These are phyloP conservation scores for Heteromurus nitidus DNA, from an alignment of 2,888 invertebrate genomes.

Conservation along the genomic window DNA sequence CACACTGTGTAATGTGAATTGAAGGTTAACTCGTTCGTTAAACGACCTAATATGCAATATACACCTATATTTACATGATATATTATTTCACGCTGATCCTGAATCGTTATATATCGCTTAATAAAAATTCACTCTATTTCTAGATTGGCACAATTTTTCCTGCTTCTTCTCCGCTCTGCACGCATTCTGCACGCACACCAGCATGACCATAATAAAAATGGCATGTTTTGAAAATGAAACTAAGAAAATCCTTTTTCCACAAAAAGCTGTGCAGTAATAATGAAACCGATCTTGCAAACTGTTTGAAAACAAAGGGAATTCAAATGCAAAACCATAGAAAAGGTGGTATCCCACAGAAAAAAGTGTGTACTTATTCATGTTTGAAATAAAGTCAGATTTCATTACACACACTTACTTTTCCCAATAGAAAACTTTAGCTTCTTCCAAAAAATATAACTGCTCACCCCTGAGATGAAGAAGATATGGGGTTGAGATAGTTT, in stretches of 20 bases:
- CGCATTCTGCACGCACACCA: not conserved
- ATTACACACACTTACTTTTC: no score
- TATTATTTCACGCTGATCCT: no score
- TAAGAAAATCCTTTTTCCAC: not conserved
- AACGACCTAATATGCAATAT: no score
- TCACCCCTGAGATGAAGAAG: no score
- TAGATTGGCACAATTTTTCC: not conserved
- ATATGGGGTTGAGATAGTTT: no score
- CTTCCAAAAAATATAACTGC: no score
- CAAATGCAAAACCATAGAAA: not conserved
- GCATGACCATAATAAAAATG: constrained; percentile 2
- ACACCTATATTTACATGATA: no score
- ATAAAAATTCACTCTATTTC: no score
- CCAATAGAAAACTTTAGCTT: no score
- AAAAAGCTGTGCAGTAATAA: not conserved
- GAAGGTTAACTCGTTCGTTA: constrained; percentile 2
- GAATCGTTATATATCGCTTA: no score
- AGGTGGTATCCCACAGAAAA: not conserved
- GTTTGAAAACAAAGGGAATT: not conserved
- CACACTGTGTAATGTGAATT: not conserved
- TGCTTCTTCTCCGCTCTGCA: not conserved
- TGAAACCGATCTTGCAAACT: not conserved
- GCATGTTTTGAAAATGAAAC: not conserved
- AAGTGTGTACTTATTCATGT: no score
- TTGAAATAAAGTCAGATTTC: no score